Base-by-base conservation (phyloP, 2,888 invertebrate species). In the Xanthia icteritia region DNA sequence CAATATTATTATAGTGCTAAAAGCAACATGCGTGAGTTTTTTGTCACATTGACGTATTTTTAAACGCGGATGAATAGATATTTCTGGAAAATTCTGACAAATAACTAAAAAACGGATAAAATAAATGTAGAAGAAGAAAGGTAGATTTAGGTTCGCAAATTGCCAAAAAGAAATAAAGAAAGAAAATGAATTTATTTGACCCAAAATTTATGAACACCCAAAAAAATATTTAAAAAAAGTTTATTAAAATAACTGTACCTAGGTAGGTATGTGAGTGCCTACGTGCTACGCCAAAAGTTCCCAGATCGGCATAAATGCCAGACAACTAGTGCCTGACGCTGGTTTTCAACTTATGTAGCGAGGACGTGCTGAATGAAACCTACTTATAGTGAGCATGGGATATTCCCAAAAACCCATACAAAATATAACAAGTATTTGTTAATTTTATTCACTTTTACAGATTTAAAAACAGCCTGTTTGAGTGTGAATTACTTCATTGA, bases 1-100 rank as follows among this genome's bases (percentile, higher is more conserved):
- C 2, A 70, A 78, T 8, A 60, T 79, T 79, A 78, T 64, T 56
- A 42, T 9, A 51, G 79, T 65, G 77, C 79, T 78, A 78, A 78
- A 78, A 79, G 64, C 72, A 39, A 36, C 6, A 56, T n/a, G 39
- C 56, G 64, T 42, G 48, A 48, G 9, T 42, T 79, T 69, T 64
- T 71, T 65, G 39, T 58, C 23, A 1, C 39, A 31, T 58, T 79
- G 63, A 63, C 39, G 63, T 78, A 17, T 64, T 58, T 69, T 72
- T 54, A 15, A 45, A 78, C 61, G 68, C 68, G 78, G 51, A 77
- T 67, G 5, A 76, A 77, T 58, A 3, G 2, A 39, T 77, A 15
- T n/a, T 42, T 15, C 1, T 6, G 42, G 36, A 54, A 45, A 15
- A 54, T 20, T 51, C 39, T 63, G 15, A 31, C 8, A 61, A n/a